Base-by-base conservation (phyloP, 1,140 invertebrate species). In the Hypothenemus hampei region DNA sequence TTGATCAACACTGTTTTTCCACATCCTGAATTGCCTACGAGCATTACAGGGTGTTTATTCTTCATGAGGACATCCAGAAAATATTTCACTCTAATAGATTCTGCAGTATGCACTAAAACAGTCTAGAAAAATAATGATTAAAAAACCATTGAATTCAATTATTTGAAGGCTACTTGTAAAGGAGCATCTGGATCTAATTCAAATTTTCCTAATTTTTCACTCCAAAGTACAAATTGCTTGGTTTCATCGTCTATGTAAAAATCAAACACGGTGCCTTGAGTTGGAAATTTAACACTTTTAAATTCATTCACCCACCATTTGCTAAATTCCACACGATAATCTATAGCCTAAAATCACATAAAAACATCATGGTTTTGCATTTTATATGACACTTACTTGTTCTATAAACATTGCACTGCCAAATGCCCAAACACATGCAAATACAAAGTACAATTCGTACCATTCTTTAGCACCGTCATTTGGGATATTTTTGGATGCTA, bases 241-340 rank as follows among this genome's bases (percentile, higher is more conserved):
- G 85, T 87, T 72, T 96, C 92, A 15, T 79, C 69, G 70, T 97
- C 92, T 67, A 97, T 89, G 65, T 84, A 97, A 70, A 90, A 97
- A 75, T 98, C 94, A 72, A 98, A 98, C 7, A 97, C 91, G 5
- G 91, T 95, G n/a, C 87, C 88, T 48, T 84, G 83, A 16, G 81
- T 39, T 1, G 94, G 94, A 73, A 97, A 97, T 75, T 93, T 95
- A 10, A 97, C 78, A 33, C 86, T 88, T 73, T 97, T 97, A 71
- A 97, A 98, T 72, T 98, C 94, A 68, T 91, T 93, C 3, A 86
- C 74, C 90, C 92, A 98, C 94, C 94, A 98, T 78, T 97, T 97
- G 7, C 89, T 92, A 69, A 97, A 98, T 71, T 98, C 92, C 0
- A 86, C 77, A 51, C 87, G 72, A 66, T 89, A 82, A 70, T 86